Base-by-base conservation (phyloP, 1,140 invertebrate genomes). In the Rhopalosiphum padi region DNA sequence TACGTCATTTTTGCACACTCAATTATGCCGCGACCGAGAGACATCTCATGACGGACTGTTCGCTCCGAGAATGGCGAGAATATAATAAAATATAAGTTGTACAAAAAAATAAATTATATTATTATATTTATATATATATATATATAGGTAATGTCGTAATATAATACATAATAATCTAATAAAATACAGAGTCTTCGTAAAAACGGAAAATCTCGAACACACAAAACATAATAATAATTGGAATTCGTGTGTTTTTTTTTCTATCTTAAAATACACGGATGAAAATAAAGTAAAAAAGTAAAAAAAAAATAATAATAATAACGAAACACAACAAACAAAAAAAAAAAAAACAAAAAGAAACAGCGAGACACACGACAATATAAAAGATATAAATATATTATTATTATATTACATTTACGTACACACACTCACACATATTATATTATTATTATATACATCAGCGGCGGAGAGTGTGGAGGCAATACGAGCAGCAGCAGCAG, bases 351-450 rank as follows among this genome's bases (percentile, higher is more conserved):
- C 15, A 15, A n/a, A 77, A n/a, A 77, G 60, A 43, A 85, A 85
- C 37, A 41, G 82, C 37, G 82, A 37, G 82, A 77, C 48, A 88
- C 46, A 48, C 35, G 23, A 88, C 43, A 48, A 48, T 43, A 85
- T 41, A 85, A 85, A 85, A 48, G 22, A 43, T 85, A 85, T 41
- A 41, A 85, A 85, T 88, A 88, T 51, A 51, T 51, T 51, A 48
- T 87, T 87, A 87, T 88, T 43, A 46, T 86, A 85, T 85, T 85
- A 25, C 83, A 43, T 37, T 25, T 85, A 25, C 82, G 82, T 35
- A 22, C 22, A 37, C 37, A 43, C 37, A 9, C 83, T 11, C 22
- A 15, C 35, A 83, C 35, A 37, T 35, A 37, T 83, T 37, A 90
- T 25, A 11, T 21, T 90, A 68, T 88, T 51, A 51, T 88, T n/a